Base-by-base conservation (phyloP, 2,888 invertebrate genomes). In the Lasioglossum figueresi region DNA sequence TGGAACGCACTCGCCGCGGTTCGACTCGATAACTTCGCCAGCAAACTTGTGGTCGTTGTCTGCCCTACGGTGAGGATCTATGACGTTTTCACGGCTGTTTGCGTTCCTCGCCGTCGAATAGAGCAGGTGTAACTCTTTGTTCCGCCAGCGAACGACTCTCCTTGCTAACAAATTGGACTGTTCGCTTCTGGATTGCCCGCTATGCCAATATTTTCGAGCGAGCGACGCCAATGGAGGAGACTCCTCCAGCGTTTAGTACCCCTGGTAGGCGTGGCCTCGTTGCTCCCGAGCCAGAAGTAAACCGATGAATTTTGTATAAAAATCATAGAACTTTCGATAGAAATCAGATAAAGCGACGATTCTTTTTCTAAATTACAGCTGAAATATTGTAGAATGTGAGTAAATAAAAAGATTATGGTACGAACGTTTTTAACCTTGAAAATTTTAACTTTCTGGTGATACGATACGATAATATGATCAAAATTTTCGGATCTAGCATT, bases 1-100 rank as follows among this genome's bases (percentile, higher is more conserved):
- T 34, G 77, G n/a, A 77, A 80, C 23, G 52, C 48, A 34, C 40
- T 19, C 52, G 23, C 31, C 56, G 56, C 12, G 10, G 56, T n/a
- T 40, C 70, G 16, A 70, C 70, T 10, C 37, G 68, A 14, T 40
- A 40, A 70, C 37, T n/a, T 70, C 4, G 4, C 14, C 12, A 23
- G 68, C 37, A 23, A 68, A 70, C 68, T 68, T 23, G 68, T 2
- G 37, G 37, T 37, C 37, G 66, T 68, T 23, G 23, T 19, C 23
- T 68, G 23, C 4, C 23, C 10, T 23, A 1, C 37, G 37, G 37
- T 37, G 34, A 8, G 6, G 23, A 34, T 68, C 66, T 23, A 68
- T 37, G 37, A 34, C 37, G 37, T 68, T 68, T 68, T 37, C 63
- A 34, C 34, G 68, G 37, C 34, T 37, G 37, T 37, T 68, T 10